phyloP scores from a whole-genome alignment of 2,797 vertebrate genomes.

The Salarias fasciatus region DNA sequence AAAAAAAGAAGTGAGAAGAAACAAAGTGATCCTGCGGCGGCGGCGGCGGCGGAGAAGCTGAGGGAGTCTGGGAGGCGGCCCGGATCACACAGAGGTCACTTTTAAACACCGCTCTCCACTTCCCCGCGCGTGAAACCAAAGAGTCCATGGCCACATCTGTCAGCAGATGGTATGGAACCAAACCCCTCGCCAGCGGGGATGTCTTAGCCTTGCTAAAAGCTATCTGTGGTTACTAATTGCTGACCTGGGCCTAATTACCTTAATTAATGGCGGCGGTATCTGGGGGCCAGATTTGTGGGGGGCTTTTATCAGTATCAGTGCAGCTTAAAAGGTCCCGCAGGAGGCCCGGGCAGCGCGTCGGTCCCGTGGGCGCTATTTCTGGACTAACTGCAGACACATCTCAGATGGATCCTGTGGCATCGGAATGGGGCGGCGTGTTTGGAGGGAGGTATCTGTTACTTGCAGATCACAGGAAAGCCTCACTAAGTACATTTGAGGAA shows the following conservation, averaged over 20 bases:
- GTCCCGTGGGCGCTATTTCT: conserved; percentile 84
- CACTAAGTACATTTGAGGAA: conserved; percentile 51
- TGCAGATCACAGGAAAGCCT: conserved; percentile 72
- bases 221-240: conserved; percentile 93
- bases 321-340: conserved; percentile 87
- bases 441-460: conserved; percentile 84
- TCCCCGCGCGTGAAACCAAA: conserved; percentile 88
- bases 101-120: conserved; percentile 86
- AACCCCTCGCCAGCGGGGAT: conserved; percentile 83
- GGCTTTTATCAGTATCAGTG: conserved; percentile 86
- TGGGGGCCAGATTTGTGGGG: conserved; percentile 69
- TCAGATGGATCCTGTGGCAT: conserved; percentile 85
- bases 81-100: conserved; percentile 87
- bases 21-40: conserved; percentile 50
- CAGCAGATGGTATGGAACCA: conserved; percentile 91
- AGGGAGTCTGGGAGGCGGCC: conserved; percentile 68
- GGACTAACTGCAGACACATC: conserved; percentile 89
- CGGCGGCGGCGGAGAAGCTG: conserved; percentile 40
- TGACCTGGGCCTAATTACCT: conserved; percentile 92
- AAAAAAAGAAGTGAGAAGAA: conserved; percentile 61
- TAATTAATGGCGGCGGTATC: conserved; percentile 95
- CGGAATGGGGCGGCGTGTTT: conserved; percentile 76
- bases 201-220: conserved; percentile 89
- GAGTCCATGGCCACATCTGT: conserved; percentile 85
- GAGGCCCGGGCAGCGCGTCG: conserved; percentile 78